Evolutionary conservation across 2,113 vertebrate genomes (phyloP).

Genomic region (Athene noctua): DNA sequence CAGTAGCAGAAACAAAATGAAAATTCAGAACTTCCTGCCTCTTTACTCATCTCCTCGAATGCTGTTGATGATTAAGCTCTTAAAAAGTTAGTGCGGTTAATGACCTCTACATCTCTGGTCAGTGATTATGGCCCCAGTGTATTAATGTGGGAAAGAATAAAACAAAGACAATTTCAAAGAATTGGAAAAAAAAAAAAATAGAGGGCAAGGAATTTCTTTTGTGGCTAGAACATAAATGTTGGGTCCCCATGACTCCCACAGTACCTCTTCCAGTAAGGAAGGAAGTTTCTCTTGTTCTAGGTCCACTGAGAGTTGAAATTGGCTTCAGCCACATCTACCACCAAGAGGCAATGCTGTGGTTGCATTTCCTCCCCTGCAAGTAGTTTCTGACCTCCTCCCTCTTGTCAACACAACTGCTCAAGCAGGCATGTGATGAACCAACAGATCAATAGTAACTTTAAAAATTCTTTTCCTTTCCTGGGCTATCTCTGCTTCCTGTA

Average conservation of each 20-base stretch:
- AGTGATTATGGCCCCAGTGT: background rate
- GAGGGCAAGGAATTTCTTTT: constrained; percentile 27
- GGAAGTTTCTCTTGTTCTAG: constrained; percentile 29
- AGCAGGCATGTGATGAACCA: background rate
- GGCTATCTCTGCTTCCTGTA: background rate
- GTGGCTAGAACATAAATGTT: constrained; percentile 9
- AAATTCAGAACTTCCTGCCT: constrained; percentile 56
- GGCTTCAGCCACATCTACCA: background rate
- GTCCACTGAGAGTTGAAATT: background rate
- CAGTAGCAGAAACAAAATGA: constrained; percentile 39
- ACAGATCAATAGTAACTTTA: background rate
- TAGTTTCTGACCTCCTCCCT: background rate
- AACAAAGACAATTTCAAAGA: constrained; percentile 40
- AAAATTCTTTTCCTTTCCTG: background rate
- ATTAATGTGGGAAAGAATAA: background rate
- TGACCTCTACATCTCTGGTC: constrained; percentile 38
- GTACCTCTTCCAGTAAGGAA: constrained; percentile 50
- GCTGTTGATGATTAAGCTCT: constrained; percentile 56
- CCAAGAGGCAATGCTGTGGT: background rate
- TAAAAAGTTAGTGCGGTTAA: constrained; percentile 30
- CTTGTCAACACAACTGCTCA: background rate
- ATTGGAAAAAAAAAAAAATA: background rate
- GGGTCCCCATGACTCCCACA: constrained; percentile 12
- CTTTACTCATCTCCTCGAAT: constrained; percentile 50
- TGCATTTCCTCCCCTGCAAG: background rate